Base-by-base conservation (phyloP, 2,113 vertebrate species). In the Plecturocebus donacophilus region DNA sequence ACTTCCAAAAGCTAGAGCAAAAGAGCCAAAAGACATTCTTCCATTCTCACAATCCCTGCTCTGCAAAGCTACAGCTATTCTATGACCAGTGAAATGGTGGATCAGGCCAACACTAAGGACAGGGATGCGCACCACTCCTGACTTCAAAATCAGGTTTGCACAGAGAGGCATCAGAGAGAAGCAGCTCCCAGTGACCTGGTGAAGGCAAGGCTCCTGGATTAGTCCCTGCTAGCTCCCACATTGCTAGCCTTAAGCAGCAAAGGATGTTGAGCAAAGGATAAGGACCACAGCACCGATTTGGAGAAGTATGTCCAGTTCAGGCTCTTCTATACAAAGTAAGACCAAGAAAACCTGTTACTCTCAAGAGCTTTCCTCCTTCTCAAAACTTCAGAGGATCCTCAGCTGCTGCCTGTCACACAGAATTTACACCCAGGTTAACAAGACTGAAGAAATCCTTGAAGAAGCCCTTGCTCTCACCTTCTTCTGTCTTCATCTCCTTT, bases 221-320 rank as follows among this genome's bases (percentile, higher is more conserved):
- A 94, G 95, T 94, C 95, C 97, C 97, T 76, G 95, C 87, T 96
- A 96, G 95, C 94, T 94, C n/a, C 97, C 84, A 77, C 95, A 96
- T 94, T 98, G 95, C 96, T 97, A 91, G 91, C 94, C 95, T 98
- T 98, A 73, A 97, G 95, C 97, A 54, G 93, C 91, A 98, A 92
- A 96, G 88, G 95, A 97, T 96, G 84, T 90, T 56, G 3, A 20
- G 49, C 79, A 97, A 96, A 94, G 89, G 52, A 52, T 52, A 52
- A 52, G 5, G 52, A 95, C 82, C 93, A 91, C 70, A 96, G 97
- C 89, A 94, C 27, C 95, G 93, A 97, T 76, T 91, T 81, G 93
- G 91, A 90, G 32, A 87, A 97, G 90, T 85, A 23, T 88, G 64
- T 89, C 87, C 54, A 95, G 66, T 68, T 97, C 93, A 56, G 90